Base-by-base conservation (phyloP, 2,888 invertebrate genomes). In the Malthinus seriepunctatus region DNA sequence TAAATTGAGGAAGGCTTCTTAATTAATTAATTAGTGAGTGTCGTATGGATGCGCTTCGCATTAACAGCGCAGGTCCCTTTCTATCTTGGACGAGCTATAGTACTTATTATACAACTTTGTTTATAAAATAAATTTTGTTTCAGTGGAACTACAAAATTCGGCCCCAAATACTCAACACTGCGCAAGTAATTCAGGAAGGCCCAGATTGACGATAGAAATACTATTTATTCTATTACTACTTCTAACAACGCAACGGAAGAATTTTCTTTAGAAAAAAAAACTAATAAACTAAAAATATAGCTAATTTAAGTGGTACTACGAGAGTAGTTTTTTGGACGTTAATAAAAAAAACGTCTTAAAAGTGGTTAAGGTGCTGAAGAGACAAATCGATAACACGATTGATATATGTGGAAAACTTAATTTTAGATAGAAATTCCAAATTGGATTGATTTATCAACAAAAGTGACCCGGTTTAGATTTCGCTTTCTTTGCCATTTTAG, bases 121-220 rank as follows among this genome's bases (percentile, higher is more conserved):
- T 23, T 23, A 23, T 23, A 23, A 23, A 2, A 23, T 23, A 9
- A 39, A 1, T 42, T 60, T 32, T 66, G 53, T 72, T 76, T 48
- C 71, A 76, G 76, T 71, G 56, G 76, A 76, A 63, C 70, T 76
- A 32, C 74, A 73, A 52, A 75, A 74, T 51, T 63, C 72, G 49
- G 73, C 73, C 56, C 69, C 73, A 42, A 72, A 71, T 5, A 23
- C 2, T 63, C 73, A 74, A 56, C 71, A 73, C 60, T 76, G 76
- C 65, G 71, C 73, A 49, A 67, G 63, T 61, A 69, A 67, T 60
- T 63, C 64, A 52, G 67, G 65, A 39, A 56, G 56, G 33, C 45
- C 60, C 56, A 59, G 63, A 50, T 57, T 60, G 37, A 55, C 57
- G 50, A 53, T 52, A 54, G 58, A 45, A 51, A 47, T 63, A 56